Evolutionary conservation across 1,140 invertebrate genomes (phyloP), one percentile per base, ranked within the genome.

Genomic region (Drosophila subobscura): DNA sequence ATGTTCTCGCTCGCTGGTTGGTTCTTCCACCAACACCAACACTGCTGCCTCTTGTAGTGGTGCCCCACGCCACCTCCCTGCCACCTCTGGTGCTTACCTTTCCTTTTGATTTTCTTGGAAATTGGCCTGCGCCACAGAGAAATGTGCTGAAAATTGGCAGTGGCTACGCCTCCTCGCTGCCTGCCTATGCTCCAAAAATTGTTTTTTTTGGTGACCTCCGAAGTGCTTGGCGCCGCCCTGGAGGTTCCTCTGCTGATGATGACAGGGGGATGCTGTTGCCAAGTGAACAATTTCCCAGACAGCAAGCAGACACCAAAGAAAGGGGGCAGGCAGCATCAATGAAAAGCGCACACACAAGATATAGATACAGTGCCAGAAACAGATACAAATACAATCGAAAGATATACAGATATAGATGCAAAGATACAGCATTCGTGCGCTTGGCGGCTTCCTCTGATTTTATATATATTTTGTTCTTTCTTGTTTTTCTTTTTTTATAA

Each of bases 251-350:
- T 61, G 53, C n/a, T 4, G 55, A 50, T 68, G 75, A 52, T 60
- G 75, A 65, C 59, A 46, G 51, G 27, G 49, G 42, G 61, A 41
- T 40, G 57, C 66, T 83, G 79, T 84, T 83, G 77, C 77, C 77
- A 85, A 86, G 77, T 79, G 72, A 47, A 74, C 72, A 63, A 77
- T 67, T 85, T 86, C 64, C 68, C 81, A 86, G 78, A 88, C 83
- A 88, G 65, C 45, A 23, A 49, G 70, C 65, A 86, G 83, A 86
- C 83, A 74, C 72, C 67, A 71, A 86, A 72, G 66, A 77, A 56
- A 37, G 33, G 33, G 33, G 10, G 33, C 1, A 37, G 42, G 57
- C 47, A 77, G 84, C 81, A 86, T 85, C 81, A 86, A 85, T 85
- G 65, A 85, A 85, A 59, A 75, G 50, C 61, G 37, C 60, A 71